phyloP scores from a whole-genome alignment of 2,113 vertebrate genomes.

The Gnathonemus echidnorhynchus region DNA sequence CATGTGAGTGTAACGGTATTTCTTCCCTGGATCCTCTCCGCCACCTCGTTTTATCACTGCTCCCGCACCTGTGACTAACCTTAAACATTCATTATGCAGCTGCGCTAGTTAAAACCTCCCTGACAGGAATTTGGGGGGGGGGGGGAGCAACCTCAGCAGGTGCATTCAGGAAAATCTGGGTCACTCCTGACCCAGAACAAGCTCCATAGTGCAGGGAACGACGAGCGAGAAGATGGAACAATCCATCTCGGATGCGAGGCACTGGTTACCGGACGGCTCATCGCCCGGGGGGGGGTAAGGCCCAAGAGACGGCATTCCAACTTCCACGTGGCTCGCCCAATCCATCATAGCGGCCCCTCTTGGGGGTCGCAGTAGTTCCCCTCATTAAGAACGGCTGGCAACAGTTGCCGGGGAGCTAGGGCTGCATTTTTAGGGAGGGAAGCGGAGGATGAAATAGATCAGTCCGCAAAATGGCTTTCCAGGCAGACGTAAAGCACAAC shows the following conservation, averaged over 20 bases:
- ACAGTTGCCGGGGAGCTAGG: neutral
- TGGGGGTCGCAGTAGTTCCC: constrained; percentile 29
- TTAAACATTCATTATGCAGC: neutral
- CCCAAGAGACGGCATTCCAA: constrained; percentile 27
- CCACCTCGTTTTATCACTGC: neutral
- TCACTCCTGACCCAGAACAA: neutral
- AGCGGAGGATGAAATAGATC: constrained; percentile 17
- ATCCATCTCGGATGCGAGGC: constrained; percentile 30
- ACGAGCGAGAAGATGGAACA: neutral
- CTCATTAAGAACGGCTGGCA: constrained; percentile 35
- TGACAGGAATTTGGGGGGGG: neutral
- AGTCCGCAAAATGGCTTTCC: constrained; percentile 16
- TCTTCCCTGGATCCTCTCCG: neutral
- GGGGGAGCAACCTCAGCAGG: neutral
- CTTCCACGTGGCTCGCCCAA: constrained; percentile 33
- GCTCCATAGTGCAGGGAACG: neutral
- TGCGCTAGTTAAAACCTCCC: neutral
- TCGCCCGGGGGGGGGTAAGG: neutral
- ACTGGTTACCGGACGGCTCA: neutral
- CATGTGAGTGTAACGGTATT: neutral
- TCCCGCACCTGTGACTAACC: neutral
- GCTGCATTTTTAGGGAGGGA: neutral
- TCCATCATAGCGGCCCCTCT: constrained; percentile 51
- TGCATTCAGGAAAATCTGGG: constrained; percentile 4
- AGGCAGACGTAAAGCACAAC: neutral